These are phyloP conservation scores for Eumacrocentrus americanus DNA, from an alignment of 2,888 invertebrate species.

Conservation along the genomic window DNA sequence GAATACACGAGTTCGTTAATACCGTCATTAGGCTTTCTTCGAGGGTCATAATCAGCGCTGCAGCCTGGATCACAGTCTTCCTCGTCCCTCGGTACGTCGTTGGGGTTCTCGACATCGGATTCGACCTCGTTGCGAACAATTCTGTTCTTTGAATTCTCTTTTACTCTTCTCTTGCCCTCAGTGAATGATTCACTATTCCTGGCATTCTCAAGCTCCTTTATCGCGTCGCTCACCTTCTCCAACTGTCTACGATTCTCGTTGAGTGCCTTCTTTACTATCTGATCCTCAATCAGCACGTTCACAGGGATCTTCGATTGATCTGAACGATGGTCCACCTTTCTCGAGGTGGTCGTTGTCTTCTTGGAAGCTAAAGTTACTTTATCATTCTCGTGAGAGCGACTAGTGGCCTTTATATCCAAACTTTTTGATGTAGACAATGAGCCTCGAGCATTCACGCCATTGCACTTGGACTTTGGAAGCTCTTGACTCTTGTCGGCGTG, in stretches of 20 bases:
- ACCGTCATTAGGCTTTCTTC: conserved; percentile 43
- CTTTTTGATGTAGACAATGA: conserved; percentile 43
- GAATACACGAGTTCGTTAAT: conserved; percentile 45
- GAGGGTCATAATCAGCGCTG: conserved; percentile 47
- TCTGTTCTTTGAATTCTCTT: conserved; percentile 34
- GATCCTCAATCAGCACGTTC: conserved; percentile 56
- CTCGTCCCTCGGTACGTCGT: conserved; percentile 16
- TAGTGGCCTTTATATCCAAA: conserved; percentile 42
- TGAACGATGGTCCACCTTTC: conserved; percentile 33
- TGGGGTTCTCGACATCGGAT: conserved; percentile 22
- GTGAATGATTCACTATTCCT: conserved; percentile 51
- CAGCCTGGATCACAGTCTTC: conserved; percentile 21
- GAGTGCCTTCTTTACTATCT: conserved; percentile 58
- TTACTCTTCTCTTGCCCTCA: conserved; percentile 29
- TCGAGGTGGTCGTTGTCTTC: conserved; percentile 30
- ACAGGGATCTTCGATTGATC: conserved; percentile 55
- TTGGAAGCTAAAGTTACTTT: conserved; percentile 2
- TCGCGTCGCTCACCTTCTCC: conserved; percentile 58
- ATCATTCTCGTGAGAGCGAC: conserved; percentile 30
- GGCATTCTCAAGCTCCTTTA: conserved; percentile 57
- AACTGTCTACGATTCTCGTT: conserved; percentile 57
- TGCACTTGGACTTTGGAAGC: conserved; percentile 39
- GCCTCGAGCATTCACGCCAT: conserved; percentile 41
- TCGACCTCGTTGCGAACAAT: conserved; percentile 53
- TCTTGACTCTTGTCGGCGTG: conserved; percentile 28